phyloP scores from a whole-genome alignment of 2,888 invertebrate genomes.

The Trimorus sp. region DNA sequence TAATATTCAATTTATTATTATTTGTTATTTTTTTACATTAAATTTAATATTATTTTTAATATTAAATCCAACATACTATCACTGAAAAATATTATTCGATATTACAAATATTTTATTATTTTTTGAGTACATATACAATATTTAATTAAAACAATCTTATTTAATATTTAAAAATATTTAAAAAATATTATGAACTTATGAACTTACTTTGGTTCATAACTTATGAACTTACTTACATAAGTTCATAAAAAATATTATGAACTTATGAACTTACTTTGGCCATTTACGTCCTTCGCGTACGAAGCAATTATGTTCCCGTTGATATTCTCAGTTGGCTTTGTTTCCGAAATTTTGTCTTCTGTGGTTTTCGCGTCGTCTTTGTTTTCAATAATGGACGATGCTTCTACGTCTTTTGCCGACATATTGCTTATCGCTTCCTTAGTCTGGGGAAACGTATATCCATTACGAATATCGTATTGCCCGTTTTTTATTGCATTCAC shows the following conservation, averaged over 20 bases:
- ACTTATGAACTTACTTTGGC: slow-evolving; percentile 72
- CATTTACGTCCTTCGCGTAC: slow-evolving; percentile 76
- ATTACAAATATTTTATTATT: no score
- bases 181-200: neutral
- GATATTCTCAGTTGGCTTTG: slow-evolving; percentile 71
- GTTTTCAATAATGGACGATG: slow-evolving; percentile 68
- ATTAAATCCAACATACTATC: no score
- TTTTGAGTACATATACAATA: no score
- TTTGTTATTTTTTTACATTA: no score
- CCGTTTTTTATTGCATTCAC: slow-evolving; percentile 94
- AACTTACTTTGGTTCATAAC: no score
- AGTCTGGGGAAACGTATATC: slow-evolving; percentile 86
- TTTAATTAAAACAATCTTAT: no score
- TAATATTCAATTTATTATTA: no score
- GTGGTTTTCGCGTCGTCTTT: slow-evolving; percentile 77
- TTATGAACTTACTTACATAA: no score
- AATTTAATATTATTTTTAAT: no score
- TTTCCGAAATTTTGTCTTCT: slow-evolving; percentile 77
- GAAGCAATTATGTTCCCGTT: slow-evolving; percentile 74
- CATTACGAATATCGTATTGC: slow-evolving; percentile 89
- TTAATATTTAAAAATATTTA: neutral
- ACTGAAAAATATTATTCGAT: no score
- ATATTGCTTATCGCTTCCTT: slow-evolving; percentile 83
- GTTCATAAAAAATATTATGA: neutral
- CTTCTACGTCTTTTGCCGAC: slow-evolving; percentile 71